A percentile compares a stretch with the other conserved stretches of the same genome.
Conservation (phyloP, 2,797 vertebrate species). For the Crotalus adamanteus region DNA sequence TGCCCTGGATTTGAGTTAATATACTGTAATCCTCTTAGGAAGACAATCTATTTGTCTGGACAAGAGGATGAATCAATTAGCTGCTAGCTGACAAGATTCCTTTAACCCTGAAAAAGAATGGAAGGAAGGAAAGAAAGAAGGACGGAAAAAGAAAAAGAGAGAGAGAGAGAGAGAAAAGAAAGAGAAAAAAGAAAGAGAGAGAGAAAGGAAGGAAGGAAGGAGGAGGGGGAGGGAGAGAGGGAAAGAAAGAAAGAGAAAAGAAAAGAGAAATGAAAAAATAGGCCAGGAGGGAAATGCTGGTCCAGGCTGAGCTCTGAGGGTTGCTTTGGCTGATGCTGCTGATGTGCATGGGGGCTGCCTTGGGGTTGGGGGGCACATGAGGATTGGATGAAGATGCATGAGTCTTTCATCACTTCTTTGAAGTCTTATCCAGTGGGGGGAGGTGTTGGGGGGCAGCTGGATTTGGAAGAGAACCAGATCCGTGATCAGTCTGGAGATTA, state of each 20-base stretch:
- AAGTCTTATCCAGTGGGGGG: not conserved
- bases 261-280: not conserved
- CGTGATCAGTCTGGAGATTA: conserved; percentile 1
- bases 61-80: not conserved
- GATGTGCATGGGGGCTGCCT: not conserved
- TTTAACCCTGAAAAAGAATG: not conserved
- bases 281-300: not conserved
- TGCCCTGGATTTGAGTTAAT: not conserved
- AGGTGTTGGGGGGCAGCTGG: not conserved
- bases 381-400: not conserved
- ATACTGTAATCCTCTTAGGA: not conserved
- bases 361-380: not conserved
- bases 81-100: not conserved
- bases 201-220: too few relatives aligned
- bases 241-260: too few relatives aligned
- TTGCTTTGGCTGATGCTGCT: not conserved
- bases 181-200: too few relatives aligned
- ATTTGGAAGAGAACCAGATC: conserved; percentile 20
- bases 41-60: not conserved
- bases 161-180: too few relatives aligned
- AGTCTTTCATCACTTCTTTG: conserved; percentile 33
- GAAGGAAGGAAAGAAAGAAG: not conserved
- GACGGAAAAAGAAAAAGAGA: too few relatives aligned
- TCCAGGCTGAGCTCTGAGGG: not conserved
- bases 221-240: too few relatives aligned